These are phyloP conservation scores for Oxyruncus cristatus DNA, from an alignment of 2,113 vertebrate genomes.

Conservation along the genomic window DNA sequence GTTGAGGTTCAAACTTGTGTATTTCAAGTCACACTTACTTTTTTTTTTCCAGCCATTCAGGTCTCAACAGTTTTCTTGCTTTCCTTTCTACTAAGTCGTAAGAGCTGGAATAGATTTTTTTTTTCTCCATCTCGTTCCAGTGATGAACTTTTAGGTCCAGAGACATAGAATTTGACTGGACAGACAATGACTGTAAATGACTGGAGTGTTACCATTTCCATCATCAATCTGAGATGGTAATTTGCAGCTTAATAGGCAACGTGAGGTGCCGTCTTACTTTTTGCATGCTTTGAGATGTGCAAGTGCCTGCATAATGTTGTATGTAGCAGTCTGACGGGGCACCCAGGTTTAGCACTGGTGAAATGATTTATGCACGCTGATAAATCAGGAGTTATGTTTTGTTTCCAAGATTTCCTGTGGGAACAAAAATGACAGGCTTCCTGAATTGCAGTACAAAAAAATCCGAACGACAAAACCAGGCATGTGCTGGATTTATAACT, in stretches of 20 bases:
- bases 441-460: background rate
- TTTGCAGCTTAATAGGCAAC: background rate
- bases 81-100: background rate
- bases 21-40: background rate
- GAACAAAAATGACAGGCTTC: background rate
- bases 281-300: background rate
- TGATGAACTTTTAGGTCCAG: background rate
- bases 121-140: background rate
- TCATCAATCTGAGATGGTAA: background rate
- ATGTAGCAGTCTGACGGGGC: background rate
- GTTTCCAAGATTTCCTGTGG: background rate
- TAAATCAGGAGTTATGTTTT: background rate
- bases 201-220: background rate
- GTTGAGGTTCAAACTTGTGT: background rate
- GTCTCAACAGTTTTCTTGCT: background rate
- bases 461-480: background rate
- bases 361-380: background rate
- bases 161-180: background rate
- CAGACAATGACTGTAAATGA: background rate
- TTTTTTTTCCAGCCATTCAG: background rate
- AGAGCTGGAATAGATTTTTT: background rate
- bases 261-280: background rate
- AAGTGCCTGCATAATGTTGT: background rate
- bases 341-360: background rate
- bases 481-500: background rate